Percentiles rank a stretch among this genome's conserved stretches.
phyloP scores from a whole-genome alignment of 2,888 invertebrate species.

The Melieria omissa region DNA sequence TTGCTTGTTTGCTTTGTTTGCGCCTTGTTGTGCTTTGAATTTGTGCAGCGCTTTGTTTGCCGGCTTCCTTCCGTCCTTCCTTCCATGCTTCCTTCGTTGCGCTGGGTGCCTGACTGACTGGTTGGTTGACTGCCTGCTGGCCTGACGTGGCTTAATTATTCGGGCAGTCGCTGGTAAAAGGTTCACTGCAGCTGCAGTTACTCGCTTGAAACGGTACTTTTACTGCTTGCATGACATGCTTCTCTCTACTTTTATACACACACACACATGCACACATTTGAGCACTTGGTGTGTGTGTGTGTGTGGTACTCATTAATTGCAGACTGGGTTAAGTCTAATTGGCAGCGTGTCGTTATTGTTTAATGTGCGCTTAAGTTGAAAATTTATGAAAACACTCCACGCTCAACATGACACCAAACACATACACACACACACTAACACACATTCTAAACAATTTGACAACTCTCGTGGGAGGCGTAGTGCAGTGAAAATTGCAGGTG shows the following conservation, averaged over 20 bases:
- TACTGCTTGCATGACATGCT: not conserved
- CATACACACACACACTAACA: not conserved
- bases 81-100: no score
- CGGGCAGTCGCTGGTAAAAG: no score
- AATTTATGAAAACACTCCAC: not conserved
- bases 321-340: slow-evolving; percentile 62
- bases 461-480: no score
- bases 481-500: no score
- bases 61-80: not conserved
- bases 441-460: no score
- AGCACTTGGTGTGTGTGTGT: slow-evolving; percentile 17
- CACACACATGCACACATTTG: not conserved
- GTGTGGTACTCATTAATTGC: slow-evolving; percentile 46
- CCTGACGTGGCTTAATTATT: no score
- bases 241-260: not conserved
- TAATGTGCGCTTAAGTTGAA: slow-evolving; percentile 29
- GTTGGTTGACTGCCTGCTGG: no score
- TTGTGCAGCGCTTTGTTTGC: not conserved
- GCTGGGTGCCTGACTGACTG: no score
- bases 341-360: slow-evolving; percentile 46
- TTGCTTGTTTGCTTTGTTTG: not conserved
- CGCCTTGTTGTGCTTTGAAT: not conserved
- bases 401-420: not conserved
- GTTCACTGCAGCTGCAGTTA: no score
- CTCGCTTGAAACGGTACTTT: not conserved